Percentiles rank a stretch among this genome's conserved stretches.
Evolutionary conservation across 2,797 vertebrate genomes (phyloP).

Genomic region (Onychomys arenicola): DNA sequence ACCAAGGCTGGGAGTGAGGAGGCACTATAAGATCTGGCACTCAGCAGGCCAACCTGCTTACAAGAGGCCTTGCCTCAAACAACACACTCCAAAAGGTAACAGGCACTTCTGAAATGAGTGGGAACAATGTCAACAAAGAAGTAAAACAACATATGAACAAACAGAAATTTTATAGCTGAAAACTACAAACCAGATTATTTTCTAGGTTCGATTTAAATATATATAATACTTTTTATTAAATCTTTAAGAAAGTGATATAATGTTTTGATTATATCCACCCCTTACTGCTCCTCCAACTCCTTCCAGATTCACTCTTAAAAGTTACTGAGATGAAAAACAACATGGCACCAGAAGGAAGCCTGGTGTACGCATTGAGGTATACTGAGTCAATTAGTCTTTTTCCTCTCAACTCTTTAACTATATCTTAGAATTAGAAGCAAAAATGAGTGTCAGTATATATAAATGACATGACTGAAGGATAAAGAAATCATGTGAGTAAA

Average conservation of each 20-base stretch:
- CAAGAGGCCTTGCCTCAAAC: background rate
- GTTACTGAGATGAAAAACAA: slow-evolving; percentile 22
- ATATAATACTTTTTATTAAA: background rate
- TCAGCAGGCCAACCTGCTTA: background rate
- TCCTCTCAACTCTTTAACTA: background rate
- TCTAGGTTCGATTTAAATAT: background rate
- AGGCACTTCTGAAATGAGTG: background rate
- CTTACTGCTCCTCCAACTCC: background rate
- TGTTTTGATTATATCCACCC: background rate
- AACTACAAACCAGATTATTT: background rate
- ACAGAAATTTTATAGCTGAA: background rate
- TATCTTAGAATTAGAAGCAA: background rate
- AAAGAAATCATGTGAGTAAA: background rate
- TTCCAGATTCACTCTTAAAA: background rate
- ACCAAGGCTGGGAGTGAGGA: background rate
- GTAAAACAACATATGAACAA: background rate
- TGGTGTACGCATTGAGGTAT: background rate
- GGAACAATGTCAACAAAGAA: background rate
- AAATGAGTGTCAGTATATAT: background rate
- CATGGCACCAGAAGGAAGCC: background rate
- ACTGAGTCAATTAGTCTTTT: background rate
- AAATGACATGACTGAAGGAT: background rate
- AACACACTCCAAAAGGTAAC: background rate
- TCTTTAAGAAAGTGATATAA: background rate
- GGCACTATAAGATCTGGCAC: background rate